Base-by-base conservation (phyloP, 2,888 invertebrate genomes). In the Trichogramma evanescens region DNA sequence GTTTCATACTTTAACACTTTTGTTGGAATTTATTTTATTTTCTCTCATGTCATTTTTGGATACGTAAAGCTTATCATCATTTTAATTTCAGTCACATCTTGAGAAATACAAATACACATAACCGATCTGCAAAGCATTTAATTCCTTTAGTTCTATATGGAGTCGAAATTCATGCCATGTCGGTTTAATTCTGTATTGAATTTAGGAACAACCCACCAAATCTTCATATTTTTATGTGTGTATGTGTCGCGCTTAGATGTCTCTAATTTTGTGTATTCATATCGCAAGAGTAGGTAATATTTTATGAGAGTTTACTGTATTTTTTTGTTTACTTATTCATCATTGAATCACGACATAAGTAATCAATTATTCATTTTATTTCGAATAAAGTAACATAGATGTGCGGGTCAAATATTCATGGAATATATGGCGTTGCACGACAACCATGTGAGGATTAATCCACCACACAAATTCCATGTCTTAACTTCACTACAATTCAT, bases 401-500 rank as follows among this genome's bases (percentile, higher is more conserved):
- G 69, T 69, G 72, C 71, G 64, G 55, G 72, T 68, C 72, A 73
- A 75, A 73, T 75, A 77, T 77, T 78, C 77, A 77, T 74, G 73
- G 77, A 77, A 78, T 76, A 77, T 74, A 68, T 74, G 71, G 63
- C 70, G 60, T 66, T 68, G 68, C 70, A 70, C 70, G 70, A 71
- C 71, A 70, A 71, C 73, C 71, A 72, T 72, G 74, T 72, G 74
- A 74, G 74, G 74, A 73, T 74, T 69, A 70, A 72, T 70, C 72
- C 73, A 74, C 71, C 72, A 72, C 26, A 26, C 26, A 26, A 26
- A 26, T 26, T 26, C 26, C 26, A 26, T 26, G 26, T 70, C 68
- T 65, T 69, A 67, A 65, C 71, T 66, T 66, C 67, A 67, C 67
- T 69, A 67, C 69, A 66, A 71, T 70, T 70, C 68, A 43, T 26